Base-by-base conservation (phyloP, 2,888 invertebrate species). In the Agrilus cyanescens region DNA sequence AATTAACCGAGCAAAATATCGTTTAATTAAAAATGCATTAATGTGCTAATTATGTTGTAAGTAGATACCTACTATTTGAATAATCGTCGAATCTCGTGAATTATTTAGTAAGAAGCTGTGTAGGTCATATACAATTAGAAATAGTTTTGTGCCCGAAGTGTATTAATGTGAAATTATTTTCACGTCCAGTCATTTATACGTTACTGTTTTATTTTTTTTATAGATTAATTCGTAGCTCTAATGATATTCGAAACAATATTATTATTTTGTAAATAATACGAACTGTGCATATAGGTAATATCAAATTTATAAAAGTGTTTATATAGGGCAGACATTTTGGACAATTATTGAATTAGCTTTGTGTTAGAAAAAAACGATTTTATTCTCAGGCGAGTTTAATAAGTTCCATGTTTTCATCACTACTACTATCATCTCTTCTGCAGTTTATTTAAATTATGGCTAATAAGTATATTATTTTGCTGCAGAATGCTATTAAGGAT, bases 201-300 rank as follows among this genome's bases (percentile, higher is more conserved):
- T 63, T 62, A 61, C 58, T 60, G 61, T 58, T 51, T 52, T 53
- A 49, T 48, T 46, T 53, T 55, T 53, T 45, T 48, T 44, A 45
- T 47, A 50, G 46, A 48, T 49, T 49, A 50, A 47, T 51, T 58
- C 61, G 60, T 60, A 58, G 52, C 10, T 33, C 13, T 13, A 33
- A 13, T 33, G 33, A 8, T 15, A 48, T 36, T 58, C 59, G 59
- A 61, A 63, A 58, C 59, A 61, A 58, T 54, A 57, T 56, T 63
- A 61, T 62, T 59, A 56, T 60, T 66, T 63, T 67, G 65, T 67
- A 65, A 58, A 67, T 66, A 67, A 10, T 60, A 61, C 60, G 58
- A 65, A 64, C 61, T 67, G 65, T 66, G 65, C 65, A 66, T 66
- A 65, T 66, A 65, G 63, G 65, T 63, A 61, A 61, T 58, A 64